phyloP scores from a whole-genome alignment of 2,797 vertebrate species.

The Myotis pilosus region DNA sequence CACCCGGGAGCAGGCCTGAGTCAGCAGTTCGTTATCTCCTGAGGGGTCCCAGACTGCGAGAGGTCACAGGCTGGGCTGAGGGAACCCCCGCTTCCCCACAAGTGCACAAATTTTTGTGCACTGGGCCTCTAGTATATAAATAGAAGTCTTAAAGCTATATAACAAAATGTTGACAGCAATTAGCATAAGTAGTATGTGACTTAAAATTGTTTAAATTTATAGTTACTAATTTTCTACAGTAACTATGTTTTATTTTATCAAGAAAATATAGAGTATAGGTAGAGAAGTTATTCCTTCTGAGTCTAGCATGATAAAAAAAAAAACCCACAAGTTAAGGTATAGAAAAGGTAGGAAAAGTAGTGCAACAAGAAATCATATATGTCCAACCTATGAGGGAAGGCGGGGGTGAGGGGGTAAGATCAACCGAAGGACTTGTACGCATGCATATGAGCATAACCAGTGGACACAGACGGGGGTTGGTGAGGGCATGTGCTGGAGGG shows the following conservation, averaged over 20 bases:
- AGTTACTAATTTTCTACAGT: neutral
- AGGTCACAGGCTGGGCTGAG: too few relatives aligned
- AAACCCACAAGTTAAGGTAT: neutral
- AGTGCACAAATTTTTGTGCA: too few relatives aligned
- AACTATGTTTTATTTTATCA: neutral
- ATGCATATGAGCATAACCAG: too few relatives aligned
- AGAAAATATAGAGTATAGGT: neutral
- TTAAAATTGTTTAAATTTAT: neutral
- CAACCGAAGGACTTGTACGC: too few relatives aligned
- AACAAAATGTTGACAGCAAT: neutral
- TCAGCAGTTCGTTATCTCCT: too few relatives aligned
- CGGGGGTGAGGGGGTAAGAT: too few relatives aligned
- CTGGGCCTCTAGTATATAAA: neutral
- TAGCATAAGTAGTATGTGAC: neutral
- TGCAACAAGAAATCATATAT: neutral
- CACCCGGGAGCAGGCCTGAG: too few relatives aligned
- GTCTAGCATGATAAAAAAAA: neutral
- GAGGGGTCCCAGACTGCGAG: too few relatives aligned
- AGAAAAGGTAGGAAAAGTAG: neutral
- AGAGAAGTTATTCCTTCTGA: neutral
- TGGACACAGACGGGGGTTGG: too few relatives aligned
- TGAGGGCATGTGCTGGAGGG: too few relatives aligned
- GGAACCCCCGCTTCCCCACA: too few relatives aligned
- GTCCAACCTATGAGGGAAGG: too few relatives aligned
- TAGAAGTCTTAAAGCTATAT: neutral